Evolutionary conservation across 2,888 invertebrate genomes (phyloP), one percentile per base, ranked within the genome.

Genomic region (Synergus gifuensis): DNA sequence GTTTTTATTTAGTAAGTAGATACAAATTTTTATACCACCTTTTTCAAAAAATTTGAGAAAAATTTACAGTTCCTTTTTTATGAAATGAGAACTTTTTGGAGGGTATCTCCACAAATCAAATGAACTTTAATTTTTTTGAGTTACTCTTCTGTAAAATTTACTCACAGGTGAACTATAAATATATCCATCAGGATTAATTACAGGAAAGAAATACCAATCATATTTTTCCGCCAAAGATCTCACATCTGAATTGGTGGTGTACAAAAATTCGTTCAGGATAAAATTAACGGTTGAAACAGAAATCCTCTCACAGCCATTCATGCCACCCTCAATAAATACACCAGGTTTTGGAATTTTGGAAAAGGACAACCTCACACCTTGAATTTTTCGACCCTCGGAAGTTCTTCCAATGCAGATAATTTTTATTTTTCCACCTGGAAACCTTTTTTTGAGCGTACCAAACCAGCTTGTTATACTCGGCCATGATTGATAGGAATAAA

Each of bases 141-240:
- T n/a, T n/a, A n/a, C n/a, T n/a, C n/a, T n/a, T n/a, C n/a, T n/a
- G 9, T 22, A 28, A 49, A 14, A 22, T 77, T 36, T 14, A 80
- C 81, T 84, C 88, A 94, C 95, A 18, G 89, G 91, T 4, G 94
- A 93, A 86, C 96, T 94, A 88, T 94, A 96, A 58, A 94, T 95
- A 87, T 94, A 96, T 3, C 97, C 97, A 92, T 97, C 97, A 14
- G 96, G 96, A 90, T 97, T 97, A 16, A 95, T 92, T 28, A 95
- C 93, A 0, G 97, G 97, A 80, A 97, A 93, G 77, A 97, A 93
- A 88, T 96, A 96, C 95, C 96, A 97, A 83, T 96, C 96, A 85
- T 94, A 94, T 64, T 93, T 93, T 79, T 94, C 92, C 0, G 94
- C 93, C 40, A 94, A 93, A 16, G 92, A 85, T 82, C 91, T 91